These are phyloP conservation scores for Antechinus flavipes DNA, from an alignment of 2,113 vertebrate species.

Conservation along the genomic window DNA sequence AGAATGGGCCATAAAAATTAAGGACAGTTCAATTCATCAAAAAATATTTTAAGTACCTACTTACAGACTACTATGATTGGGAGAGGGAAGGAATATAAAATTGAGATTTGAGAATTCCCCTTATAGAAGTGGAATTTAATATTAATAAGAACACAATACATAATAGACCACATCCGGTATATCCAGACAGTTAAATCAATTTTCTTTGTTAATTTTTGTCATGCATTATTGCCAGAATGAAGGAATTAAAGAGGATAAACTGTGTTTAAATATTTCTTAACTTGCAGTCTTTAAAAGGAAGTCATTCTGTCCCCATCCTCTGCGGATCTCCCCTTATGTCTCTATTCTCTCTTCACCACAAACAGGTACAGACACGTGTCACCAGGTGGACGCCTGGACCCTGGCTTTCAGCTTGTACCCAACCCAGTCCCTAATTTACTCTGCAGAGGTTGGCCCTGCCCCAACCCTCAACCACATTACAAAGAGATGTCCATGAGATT, in stretches of 20 bases:
- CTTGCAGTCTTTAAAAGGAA: neutral
- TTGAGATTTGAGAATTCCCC: neutral
- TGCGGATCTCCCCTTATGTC: neutral
- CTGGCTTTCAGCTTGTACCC: constrained; percentile 38
- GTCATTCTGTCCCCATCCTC: too few relatives aligned
- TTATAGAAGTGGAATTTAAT: neutral
- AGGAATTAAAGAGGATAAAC: neutral
- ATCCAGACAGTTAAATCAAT: neutral
- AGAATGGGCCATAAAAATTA: neutral
- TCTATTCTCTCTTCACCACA: constrained; percentile 30
- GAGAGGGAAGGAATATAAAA: neutral
- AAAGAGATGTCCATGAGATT: constrained; percentile 46
- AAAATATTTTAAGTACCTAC: neutral
- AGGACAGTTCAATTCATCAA: neutral
- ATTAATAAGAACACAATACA: neutral
- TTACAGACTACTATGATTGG: neutral
- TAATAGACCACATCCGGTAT: neutral
- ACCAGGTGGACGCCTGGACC: constrained; percentile 41
- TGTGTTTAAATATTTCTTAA: neutral
- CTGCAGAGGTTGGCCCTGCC: constrained; percentile 59
- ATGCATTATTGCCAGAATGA: neutral
- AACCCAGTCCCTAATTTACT: constrained; percentile 31
- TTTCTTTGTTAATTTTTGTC: neutral
- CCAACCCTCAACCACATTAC: constrained; percentile 60
- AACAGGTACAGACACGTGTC: constrained; percentile 50